A percentile compares a stretch with the other conserved stretches of the same genome.
Conservation (phyloP, 2,797 vertebrate species). For the Tympanoctomys barrerae region DNA sequence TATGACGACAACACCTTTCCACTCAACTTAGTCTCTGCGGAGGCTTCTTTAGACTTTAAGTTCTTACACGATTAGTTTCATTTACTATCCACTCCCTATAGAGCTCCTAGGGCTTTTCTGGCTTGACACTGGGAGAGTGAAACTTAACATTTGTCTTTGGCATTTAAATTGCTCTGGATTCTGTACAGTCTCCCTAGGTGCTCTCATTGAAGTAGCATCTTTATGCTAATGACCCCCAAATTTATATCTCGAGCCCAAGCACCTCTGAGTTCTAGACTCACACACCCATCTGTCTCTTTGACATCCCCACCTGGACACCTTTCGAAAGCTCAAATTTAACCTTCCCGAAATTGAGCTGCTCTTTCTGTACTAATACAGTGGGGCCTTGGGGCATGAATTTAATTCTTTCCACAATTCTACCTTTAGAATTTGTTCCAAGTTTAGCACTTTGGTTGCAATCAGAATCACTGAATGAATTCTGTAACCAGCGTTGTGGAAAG, state of each 20-base stretch:
- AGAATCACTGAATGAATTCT: background rate
- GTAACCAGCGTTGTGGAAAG: background rate
- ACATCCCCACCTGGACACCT: background rate
- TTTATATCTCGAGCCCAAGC: conserved; percentile 32
- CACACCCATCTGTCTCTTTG: background rate
- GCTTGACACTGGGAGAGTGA: conserved; percentile 36
- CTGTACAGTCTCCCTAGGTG: background rate
- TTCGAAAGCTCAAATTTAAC: conserved; percentile 28
- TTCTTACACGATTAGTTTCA: background rate
- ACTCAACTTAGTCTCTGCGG: background rate
- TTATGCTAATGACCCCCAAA: conserved; percentile 20
- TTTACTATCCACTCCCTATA: background rate
- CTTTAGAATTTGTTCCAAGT: background rate
- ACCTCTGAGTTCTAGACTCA: conserved; percentile 46
- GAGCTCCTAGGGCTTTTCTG: background rate
- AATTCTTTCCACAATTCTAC: background rate
- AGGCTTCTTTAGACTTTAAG: background rate
- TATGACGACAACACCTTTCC: background rate
- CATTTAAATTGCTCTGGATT: conserved; percentile 8
- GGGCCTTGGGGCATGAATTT: background rate
- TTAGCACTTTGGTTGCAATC: background rate
- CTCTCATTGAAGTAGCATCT: conserved; percentile 11
- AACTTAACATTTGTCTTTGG: background rate
- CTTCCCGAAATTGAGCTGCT: background rate
- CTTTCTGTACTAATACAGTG: background rate